Evolutionary conservation across 2,797 vertebrate species (phyloP).

Genomic region (Apogon hyalosoma): DNA sequence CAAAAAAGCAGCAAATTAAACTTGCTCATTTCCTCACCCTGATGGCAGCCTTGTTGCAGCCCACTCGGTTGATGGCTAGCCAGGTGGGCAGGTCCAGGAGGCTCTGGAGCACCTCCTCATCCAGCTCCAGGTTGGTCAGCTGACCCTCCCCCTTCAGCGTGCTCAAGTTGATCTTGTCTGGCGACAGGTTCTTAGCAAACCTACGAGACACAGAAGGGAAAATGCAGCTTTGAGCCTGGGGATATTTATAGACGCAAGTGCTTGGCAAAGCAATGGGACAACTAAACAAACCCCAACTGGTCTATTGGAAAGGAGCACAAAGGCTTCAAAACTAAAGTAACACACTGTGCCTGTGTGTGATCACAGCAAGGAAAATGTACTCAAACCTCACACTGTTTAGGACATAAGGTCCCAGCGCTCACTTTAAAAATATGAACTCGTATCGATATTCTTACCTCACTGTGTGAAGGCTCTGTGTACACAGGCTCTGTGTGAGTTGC

Average conservation of each 20-base stretch:
- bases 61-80: conserved; percentile 97
- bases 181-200: conserved; percentile 98
- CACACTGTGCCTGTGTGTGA: background rate
- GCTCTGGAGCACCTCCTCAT: conserved; percentile 98
- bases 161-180: conserved; percentile 99
- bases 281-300: conserved; percentile 33
- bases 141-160: conserved; percentile 97
- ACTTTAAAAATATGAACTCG: background rate
- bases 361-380: conserved; percentile 7
- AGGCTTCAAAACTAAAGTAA: background rate
- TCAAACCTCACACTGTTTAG: background rate
- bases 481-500: background rate
- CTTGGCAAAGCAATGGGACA: conserved; percentile 80
- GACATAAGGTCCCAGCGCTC: background rate
- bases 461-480: background rate
- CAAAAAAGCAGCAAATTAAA: background rate
- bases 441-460: conserved; percentile 2
- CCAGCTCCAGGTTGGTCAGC: conserved; percentile 96
- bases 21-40: conserved; percentile 84
- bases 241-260: conserved; percentile 39
- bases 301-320: background rate
- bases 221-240: conserved; percentile 23
- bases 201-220: conserved; percentile 65
- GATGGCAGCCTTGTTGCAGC: conserved; percentile 97
- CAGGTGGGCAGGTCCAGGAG: conserved; percentile 97